Conservation (phyloP, 2,113 vertebrate genomes). For the Pica pica region DNA sequence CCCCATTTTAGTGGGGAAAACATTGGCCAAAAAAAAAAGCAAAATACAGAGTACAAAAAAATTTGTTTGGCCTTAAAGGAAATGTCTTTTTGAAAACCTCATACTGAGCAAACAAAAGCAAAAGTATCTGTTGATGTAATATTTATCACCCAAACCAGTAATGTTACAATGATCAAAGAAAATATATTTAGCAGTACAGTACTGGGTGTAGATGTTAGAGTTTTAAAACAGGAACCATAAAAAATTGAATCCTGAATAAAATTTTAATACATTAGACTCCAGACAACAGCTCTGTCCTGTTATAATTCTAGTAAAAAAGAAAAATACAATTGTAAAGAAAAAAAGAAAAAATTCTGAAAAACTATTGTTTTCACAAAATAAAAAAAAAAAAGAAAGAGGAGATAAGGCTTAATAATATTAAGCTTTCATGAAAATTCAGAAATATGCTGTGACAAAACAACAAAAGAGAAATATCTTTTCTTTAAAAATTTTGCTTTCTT, state of each 20-base stretch:
- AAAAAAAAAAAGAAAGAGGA: not conserved
- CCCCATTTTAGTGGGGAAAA: not conserved
- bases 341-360: constrained; percentile 18
- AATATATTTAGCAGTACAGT: constrained; percentile 37
- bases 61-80: not conserved
- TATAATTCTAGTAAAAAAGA: constrained; percentile 24
- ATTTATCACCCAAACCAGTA: constrained; percentile 57
- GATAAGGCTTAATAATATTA: not conserved
- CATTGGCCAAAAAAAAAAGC: not conserved
- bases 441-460: not conserved
- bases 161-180: constrained; percentile 51
- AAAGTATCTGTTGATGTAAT: constrained; percentile 40
- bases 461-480: not conserved
- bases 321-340: constrained; percentile 17
- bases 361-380: not conserved
- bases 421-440: constrained; percentile 8
- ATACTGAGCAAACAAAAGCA: constrained; percentile 41
- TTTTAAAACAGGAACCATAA: constrained; percentile 3
- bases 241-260: constrained; percentile 39
- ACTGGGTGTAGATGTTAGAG: not conserved
- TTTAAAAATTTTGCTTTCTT: not conserved
- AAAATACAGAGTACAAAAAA: not conserved
- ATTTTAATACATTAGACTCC: constrained; percentile 50
- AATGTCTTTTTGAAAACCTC: constrained; percentile 12
- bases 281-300: not conserved